Evolutionary conservation across 2,797 vertebrate species (phyloP).

Genomic region (Arnoldichthys spilopterus): DNA sequence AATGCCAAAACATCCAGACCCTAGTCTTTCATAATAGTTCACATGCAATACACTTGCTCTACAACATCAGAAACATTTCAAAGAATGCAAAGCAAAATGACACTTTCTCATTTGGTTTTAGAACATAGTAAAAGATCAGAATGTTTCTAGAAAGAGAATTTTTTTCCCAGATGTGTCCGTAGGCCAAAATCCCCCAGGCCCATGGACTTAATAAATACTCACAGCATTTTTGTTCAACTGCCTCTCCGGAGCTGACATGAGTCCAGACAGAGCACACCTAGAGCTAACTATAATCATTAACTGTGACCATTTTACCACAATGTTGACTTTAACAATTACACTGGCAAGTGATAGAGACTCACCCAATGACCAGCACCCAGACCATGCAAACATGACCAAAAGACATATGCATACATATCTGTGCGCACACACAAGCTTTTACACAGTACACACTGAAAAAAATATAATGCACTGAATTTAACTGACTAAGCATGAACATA

Average conservation of each 20-base stretch:
- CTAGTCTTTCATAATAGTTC: conserved; percentile 50
- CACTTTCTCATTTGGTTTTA: background rate
- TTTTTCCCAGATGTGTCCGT: background rate
- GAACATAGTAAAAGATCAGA: background rate
- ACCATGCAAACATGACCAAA: conserved; percentile 18
- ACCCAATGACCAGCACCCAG: background rate
- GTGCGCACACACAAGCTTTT: background rate
- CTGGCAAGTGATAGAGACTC: background rate
- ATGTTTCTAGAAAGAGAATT: background rate
- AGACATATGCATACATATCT: background rate
- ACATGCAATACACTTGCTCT: conserved; percentile 60
- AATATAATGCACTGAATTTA: background rate
- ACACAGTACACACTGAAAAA: conserved; percentile 7
- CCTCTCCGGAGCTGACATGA: conserved; percentile 30
- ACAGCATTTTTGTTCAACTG: conserved; percentile 56
- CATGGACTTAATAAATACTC: conserved; percentile 54
- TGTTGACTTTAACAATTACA: background rate
- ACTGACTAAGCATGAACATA: background rate
- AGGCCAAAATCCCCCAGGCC: conserved; percentile 5
- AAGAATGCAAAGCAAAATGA: background rate
- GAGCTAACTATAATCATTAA: conserved; percentile 26
- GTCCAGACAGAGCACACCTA: conserved; percentile 27
- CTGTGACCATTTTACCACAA: conserved; percentile 18
- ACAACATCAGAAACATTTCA: conserved; percentile 22
- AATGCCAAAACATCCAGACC: conserved; percentile 48